Evolutionary conservation across 2,113 vertebrate species (phyloP).

Genomic region (Myodes glareolus): DNA sequence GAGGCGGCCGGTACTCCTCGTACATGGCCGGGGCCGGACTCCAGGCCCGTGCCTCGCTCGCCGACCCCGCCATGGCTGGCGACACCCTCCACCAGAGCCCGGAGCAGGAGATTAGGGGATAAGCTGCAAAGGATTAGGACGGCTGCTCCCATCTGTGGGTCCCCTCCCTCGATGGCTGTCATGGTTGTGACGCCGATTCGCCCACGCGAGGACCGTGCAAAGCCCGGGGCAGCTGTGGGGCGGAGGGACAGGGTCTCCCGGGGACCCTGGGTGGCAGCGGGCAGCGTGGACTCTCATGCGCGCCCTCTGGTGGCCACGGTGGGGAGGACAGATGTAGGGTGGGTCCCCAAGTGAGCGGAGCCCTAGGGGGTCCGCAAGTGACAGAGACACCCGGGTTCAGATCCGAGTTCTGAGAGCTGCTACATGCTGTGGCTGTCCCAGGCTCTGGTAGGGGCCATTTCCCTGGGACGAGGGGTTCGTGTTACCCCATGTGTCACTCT

Average conservation of each 20-base stretch:
- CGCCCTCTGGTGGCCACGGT: neutral
- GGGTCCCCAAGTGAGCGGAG: too few relatives aligned
- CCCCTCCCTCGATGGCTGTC: neutral
- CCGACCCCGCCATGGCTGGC: neutral
- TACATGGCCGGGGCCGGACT: constrained; percentile 81
- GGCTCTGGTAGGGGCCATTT: neutral
- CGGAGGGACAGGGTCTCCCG: neutral
- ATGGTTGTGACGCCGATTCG: neutral
- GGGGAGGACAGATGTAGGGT: too few relatives aligned
- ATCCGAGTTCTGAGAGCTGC: neutral
- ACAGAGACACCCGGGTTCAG: neutral
- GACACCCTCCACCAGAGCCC: neutral
- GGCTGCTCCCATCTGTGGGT: neutral
- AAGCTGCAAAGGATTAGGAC: constrained; percentile 76
- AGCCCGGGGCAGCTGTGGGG: neutral
- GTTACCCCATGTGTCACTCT: too few relatives aligned
- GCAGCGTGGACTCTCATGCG: neutral
- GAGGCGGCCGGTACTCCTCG: constrained; percentile 90
- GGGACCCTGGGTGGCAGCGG: neutral
- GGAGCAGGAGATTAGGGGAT: constrained; percentile 53
- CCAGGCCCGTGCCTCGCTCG: constrained; percentile 56
- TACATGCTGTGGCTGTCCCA: neutral
- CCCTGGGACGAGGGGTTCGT: too few relatives aligned
- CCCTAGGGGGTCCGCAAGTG: too few relatives aligned
- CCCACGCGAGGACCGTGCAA: neutral